These are phyloP conservation scores for Henicopernis longicauda DNA, from an alignment of 2,113 vertebrate species.

Conservation along the genomic window DNA sequence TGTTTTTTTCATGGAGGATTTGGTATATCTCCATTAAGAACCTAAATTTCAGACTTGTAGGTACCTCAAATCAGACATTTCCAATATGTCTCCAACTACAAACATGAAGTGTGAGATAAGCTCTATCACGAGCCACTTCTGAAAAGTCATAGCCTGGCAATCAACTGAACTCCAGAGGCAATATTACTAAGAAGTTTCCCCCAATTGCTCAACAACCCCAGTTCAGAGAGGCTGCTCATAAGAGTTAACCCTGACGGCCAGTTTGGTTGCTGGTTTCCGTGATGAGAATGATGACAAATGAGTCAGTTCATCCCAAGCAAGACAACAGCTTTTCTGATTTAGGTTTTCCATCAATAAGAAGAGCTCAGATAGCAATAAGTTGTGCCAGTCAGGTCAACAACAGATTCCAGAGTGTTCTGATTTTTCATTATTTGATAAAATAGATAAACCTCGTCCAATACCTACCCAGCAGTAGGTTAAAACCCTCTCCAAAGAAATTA, in stretches of 20 bases:
- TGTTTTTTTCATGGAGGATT: not conserved
- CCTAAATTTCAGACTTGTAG: not conserved
- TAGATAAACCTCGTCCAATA: not conserved
- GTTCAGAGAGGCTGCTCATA: not conserved
- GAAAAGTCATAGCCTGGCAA: not conserved
- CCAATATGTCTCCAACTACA: not conserved
- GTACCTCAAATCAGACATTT: not conserved
- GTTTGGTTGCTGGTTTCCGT: not conserved
- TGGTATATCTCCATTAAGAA: not conserved
- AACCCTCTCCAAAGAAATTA: not conserved
- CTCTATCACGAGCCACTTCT: not conserved
- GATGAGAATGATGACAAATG: not conserved
- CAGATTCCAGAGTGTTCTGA: not conserved
- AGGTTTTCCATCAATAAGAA: not conserved
- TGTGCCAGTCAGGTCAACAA: not conserved
- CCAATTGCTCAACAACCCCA: not conserved
- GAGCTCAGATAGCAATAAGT: not conserved
- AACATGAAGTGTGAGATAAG: not conserved
- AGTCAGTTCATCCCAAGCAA: not conserved
- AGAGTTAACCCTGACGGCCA: not conserved
- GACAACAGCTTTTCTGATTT: not conserved
- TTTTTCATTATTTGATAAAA: conserved; percentile 29
- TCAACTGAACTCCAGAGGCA: not conserved
- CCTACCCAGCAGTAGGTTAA: not conserved
- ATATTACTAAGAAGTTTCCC: not conserved